phyloP scores from a whole-genome alignment of 2,888 invertebrate species.

The Autographa gamma region DNA sequence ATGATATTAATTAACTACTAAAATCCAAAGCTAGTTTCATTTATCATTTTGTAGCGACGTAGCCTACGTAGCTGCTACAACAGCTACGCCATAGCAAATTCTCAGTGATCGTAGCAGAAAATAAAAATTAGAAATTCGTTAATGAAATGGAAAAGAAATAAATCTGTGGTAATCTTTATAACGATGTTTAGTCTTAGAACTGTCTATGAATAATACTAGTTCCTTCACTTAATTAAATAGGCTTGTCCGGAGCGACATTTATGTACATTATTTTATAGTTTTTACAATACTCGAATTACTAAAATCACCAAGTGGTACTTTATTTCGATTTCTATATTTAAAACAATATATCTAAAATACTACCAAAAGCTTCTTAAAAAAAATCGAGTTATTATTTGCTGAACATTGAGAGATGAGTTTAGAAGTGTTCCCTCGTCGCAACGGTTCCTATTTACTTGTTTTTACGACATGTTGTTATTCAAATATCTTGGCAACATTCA shows the following conservation, averaged over 20 bases:
- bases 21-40: background rate
- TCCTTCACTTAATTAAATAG: background rate
- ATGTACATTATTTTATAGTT: background rate
- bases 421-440: conserved; percentile 32
- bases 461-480: conserved; percentile 60
- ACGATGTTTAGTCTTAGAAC: background rate
- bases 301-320: too few species aligned
- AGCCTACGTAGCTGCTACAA: background rate
- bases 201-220: background rate
- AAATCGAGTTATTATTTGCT: conserved; percentile 32
- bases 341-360: too few species aligned
- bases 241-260: background rate
- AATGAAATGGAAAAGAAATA: background rate
- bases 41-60: background rate
- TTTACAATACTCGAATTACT: too few species aligned
- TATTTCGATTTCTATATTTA: too few species aligned
- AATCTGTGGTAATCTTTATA: background rate
- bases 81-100: background rate
- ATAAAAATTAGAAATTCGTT: background rate
- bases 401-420: conserved; percentile 45
- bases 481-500: conserved; percentile 52
- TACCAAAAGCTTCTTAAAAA: too few species aligned
- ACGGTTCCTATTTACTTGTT: conserved; percentile 47
- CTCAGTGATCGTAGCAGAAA: background rate
- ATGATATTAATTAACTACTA: background rate